phyloP scores from a whole-genome alignment of 2,888 invertebrate species.

The Bellardia bayeri region DNA sequence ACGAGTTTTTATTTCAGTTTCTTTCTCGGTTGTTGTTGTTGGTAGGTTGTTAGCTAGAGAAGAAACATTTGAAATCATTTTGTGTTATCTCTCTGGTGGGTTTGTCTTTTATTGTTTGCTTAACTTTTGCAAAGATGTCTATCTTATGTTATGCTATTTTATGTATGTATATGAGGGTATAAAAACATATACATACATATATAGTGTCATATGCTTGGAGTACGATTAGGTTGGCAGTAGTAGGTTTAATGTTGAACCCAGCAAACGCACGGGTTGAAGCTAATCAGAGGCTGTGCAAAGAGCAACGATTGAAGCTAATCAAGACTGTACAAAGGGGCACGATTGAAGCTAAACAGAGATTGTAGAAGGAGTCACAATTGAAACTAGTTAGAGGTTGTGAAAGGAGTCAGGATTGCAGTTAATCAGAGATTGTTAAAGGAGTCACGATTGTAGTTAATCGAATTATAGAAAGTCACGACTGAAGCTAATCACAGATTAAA shows the following conservation, averaged over 20 bases:
- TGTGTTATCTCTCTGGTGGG: constrained; percentile 19
- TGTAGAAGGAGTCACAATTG: no score
- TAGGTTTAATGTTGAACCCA: neutral
- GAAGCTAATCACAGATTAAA: no score
- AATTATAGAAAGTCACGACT: no score
- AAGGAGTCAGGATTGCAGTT: no score
- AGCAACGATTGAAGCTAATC: no score
- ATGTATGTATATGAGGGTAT: constrained; percentile 1
- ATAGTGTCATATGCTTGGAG: neutral
- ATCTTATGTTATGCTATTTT: constrained; percentile 43
- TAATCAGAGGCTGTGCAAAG: no score
- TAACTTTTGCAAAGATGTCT: constrained; percentile 58
- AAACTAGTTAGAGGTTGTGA: no score
- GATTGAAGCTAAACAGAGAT: no score
- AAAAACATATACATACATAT: neutral
- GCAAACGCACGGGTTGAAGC: neutral
- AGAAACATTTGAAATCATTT: constrained; percentile 44
- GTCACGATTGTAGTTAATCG: no score
- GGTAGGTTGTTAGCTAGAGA: neutral
- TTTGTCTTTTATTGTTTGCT: constrained; percentile 65
- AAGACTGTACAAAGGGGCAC: no score
- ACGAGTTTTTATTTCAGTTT: constrained; percentile 23
- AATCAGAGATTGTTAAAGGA: no score
- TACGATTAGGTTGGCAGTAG: neutral
- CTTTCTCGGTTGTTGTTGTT: neutral